Evolutionary conservation across 2,113 vertebrate species (phyloP), one percentile per base, ranked within the genome.

Genomic region (Glaucomys volans): DNA sequence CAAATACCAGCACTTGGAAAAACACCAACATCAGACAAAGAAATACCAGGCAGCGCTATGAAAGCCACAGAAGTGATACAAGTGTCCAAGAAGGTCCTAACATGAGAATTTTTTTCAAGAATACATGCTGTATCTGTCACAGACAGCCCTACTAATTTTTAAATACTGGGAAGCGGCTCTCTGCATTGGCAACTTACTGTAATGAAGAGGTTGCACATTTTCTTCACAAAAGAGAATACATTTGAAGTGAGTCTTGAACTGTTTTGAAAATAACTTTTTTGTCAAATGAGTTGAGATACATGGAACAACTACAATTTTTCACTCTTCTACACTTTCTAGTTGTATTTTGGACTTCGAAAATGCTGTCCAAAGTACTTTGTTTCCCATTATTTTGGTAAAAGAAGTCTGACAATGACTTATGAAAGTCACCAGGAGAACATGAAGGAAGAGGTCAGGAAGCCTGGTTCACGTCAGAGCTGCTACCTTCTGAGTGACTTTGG

Each of bases 1-100:
- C 62, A 96, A 97, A 97, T 52, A 66, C 86, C 77, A 89, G 44
- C 50, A 69, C 47, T 90, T 97, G 91, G 95, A 94, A 87, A 89
- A 87, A 87, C 28, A 62, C 62, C 94, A 95, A 64, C 59, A 71
- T 22, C 26, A 80, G 64, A 42, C 75, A 32, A 81, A 95, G 72
- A 87, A 80, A 81, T n/a, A 82, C 95, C 75, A 72, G 40, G 26
- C 72, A 64, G n/a, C 4, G 1, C 44, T 86, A 54, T 57, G 71
- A 57, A 82, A 89, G 40, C 69, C 67, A 32, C 44, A n/a, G 57
- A 81, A 85, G 54, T 24, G 62, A 81, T 35, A 54, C 12, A 57
- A 30, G 1, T 30, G 30, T 86, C 92, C 95, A 40, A 82, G n/a
- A 86, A 94, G 81, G 86, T 28, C 52, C 66, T n/a, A 37, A 69